A percentile compares a stretch with the other conserved stretches of the same genome.
phyloP scores from a whole-genome alignment of 1,140 invertebrate species.

The Drosophila takahashii region DNA sequence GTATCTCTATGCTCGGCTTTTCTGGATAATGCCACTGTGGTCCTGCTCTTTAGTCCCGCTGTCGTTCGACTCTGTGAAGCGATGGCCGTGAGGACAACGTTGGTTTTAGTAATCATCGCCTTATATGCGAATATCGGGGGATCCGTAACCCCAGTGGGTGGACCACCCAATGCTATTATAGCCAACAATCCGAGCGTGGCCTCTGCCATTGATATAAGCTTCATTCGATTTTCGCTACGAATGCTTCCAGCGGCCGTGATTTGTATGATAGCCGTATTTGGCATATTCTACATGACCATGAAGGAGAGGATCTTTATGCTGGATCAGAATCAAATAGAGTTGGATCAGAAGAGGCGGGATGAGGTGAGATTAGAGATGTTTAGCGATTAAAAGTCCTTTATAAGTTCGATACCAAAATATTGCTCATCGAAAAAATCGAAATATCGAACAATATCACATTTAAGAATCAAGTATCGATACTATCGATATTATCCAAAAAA shows the following conservation, averaged over 20 bases:
- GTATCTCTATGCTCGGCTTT: slow-evolving; percentile 92
- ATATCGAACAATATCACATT: too few relatives aligned
- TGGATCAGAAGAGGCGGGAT: slow-evolving; percentile 89
- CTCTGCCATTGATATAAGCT: slow-evolving; percentile 88
- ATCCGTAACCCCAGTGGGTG: slow-evolving; percentile 92
- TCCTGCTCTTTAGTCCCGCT: slow-evolving; percentile 93
- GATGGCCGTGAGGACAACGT: slow-evolving; percentile 92
- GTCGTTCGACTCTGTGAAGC: slow-evolving; percentile 95
- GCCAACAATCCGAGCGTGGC: slow-evolving; percentile 89
- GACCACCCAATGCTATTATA: slow-evolving; percentile 95
- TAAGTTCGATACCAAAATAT: too few relatives aligned
- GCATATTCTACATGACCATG: slow-evolving; percentile 89
- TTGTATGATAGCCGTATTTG: slow-evolving; percentile 87
- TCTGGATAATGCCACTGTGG: slow-evolving; percentile 94
- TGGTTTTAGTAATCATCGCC: slow-evolving; percentile 90
- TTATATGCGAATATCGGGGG: slow-evolving; percentile 95
- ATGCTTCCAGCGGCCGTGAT: slow-evolving; percentile 90
- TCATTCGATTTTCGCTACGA: slow-evolving; percentile 90
- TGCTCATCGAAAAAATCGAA: too few relatives aligned
- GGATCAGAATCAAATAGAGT: slow-evolving; percentile 89
- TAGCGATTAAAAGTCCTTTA: too few relatives aligned
- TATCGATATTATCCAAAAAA: too few relatives aligned
- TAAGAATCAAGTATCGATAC: too few relatives aligned
- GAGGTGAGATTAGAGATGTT: slow-evolving; percentile 85
- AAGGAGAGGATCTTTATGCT: slow-evolving; percentile 88